These are phyloP conservation scores for Ophioninae sp. DNA, from an alignment of 2,888 invertebrate genomes.

Conservation along the genomic window DNA sequence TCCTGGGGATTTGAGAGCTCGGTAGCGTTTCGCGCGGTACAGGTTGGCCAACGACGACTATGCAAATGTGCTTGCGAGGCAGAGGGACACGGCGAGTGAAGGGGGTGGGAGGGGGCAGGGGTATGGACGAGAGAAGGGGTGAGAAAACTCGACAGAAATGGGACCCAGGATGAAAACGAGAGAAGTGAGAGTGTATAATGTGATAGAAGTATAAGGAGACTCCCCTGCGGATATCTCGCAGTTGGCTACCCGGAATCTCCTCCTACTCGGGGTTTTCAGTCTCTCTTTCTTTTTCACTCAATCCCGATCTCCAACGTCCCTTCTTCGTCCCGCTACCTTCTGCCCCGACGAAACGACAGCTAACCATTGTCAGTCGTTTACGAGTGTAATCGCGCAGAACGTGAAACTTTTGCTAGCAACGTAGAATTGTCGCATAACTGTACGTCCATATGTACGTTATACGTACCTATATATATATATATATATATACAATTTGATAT, in stretches of 20 bases:
- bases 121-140: neutral
- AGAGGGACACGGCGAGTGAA: constrained; percentile 2
- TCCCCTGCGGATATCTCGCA: constrained; percentile 62
- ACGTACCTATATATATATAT: neutral
- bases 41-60: constrained; percentile 44
- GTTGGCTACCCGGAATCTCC: constrained; percentile 54
- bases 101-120: neutral
- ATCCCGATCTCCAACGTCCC: neutral
- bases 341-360: constrained; percentile 51
- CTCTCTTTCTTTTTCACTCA: constrained; percentile 18
- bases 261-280: neutral
- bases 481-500: constrained; percentile 2
- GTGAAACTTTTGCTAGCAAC: constrained; percentile 59
- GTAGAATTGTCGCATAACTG: constrained; percentile 47
- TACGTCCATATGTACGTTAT: constrained; percentile 16
- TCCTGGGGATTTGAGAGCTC: constrained; percentile 34
- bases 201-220: constrained; percentile 61
- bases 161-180: constrained; percentile 45
- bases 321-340: constrained; percentile 30
- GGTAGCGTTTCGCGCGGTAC: constrained; percentile 27
- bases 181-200: constrained; percentile 59
- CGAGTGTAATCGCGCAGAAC: constrained; percentile 63
- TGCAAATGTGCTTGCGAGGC: constrained; percentile 50
- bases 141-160: constrained; percentile 12
- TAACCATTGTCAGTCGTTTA: constrained; percentile 63